A percentile compares a stretch with the other conserved stretches of the same genome.
phyloP scores from a whole-genome alignment of 2,888 invertebrate species.

The Meganola albula region DNA sequence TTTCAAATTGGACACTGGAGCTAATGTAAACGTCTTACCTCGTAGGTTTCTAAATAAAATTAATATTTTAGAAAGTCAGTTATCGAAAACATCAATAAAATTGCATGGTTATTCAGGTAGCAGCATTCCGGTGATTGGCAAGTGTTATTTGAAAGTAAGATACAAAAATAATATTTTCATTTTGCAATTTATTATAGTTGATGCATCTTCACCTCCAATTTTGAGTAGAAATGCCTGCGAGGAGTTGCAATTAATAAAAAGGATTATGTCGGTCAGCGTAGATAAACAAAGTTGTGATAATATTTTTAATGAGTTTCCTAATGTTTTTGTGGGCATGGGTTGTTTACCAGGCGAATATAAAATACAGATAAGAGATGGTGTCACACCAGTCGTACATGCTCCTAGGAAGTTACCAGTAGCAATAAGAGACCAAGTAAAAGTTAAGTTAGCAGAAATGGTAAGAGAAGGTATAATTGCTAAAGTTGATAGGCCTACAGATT shows the following conservation, averaged over 20 bases:
- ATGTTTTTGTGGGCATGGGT: constrained; percentile 4
- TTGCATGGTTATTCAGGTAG: constrained; percentile 18
- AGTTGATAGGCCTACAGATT: constrained; percentile 24
- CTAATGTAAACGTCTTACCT: constrained; percentile 23
- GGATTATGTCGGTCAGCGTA: constrained; percentile 3
- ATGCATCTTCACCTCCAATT: constrained; percentile 13
- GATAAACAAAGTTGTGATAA: not conserved
- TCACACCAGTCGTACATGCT: constrained; percentile 20
- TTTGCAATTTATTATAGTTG: constrained; percentile 17
- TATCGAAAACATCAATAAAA: constrained; percentile 9
- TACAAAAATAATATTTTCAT: constrained; percentile 13
- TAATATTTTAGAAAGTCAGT: constrained; percentile 8
- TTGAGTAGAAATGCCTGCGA: constrained; percentile 16
- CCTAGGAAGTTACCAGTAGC: constrained; percentile 23
- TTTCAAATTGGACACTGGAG: constrained; percentile 25
- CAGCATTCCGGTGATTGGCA: constrained; percentile 13
- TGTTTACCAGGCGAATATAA: constrained; percentile 9
- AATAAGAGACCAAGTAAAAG: constrained; percentile 17
- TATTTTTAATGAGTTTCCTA: constrained; percentile 11
- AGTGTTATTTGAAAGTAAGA: constrained; percentile 14
- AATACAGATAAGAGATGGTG: constrained; percentile 11
- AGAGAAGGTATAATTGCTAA: constrained; percentile 18
- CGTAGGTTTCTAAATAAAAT: constrained; percentile 2
- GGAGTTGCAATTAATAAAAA: constrained; percentile 17
- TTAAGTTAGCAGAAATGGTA: constrained; percentile 22